Evolutionary conservation across 2,113 vertebrate genomes (phyloP).

Genomic region (Pipra filicauda): DNA sequence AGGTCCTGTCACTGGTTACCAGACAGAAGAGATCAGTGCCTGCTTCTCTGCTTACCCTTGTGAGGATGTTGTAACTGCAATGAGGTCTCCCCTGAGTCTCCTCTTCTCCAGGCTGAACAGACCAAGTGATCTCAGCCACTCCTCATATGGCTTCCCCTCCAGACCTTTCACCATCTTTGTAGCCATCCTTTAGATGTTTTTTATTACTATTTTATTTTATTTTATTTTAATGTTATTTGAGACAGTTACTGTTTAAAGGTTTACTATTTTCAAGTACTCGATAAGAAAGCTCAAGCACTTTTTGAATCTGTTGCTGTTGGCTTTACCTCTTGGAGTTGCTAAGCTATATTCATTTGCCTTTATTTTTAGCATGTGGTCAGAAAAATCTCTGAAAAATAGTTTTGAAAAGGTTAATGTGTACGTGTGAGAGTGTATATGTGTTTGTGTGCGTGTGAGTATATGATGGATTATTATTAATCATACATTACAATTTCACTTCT

Average conservation of each 20-base stretch:
- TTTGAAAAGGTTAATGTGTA: neutral
- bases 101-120: neutral
- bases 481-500: neutral
- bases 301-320: neutral
- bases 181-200: neutral
- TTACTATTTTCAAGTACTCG: neutral
- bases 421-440: neutral
- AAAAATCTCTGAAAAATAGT: neutral
- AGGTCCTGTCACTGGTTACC: fast-evolving
- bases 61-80: neutral
- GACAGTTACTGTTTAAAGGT: neutral
- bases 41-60: neutral
- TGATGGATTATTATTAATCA: neutral
- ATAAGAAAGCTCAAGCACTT: neutral
- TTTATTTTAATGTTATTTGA: neutral
- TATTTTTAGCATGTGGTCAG: neutral
- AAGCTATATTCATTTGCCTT: neutral
- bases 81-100: neutral
- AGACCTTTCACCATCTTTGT: neutral
- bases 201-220: neutral
- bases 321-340: neutral
- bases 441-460: neutral
- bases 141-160: neutral
- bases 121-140: neutral
- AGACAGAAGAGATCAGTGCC: neutral